Evolutionary conservation across 1,140 invertebrate genomes (phyloP).

Genomic region (Hermatobates lingyangjiaoensis): DNA sequence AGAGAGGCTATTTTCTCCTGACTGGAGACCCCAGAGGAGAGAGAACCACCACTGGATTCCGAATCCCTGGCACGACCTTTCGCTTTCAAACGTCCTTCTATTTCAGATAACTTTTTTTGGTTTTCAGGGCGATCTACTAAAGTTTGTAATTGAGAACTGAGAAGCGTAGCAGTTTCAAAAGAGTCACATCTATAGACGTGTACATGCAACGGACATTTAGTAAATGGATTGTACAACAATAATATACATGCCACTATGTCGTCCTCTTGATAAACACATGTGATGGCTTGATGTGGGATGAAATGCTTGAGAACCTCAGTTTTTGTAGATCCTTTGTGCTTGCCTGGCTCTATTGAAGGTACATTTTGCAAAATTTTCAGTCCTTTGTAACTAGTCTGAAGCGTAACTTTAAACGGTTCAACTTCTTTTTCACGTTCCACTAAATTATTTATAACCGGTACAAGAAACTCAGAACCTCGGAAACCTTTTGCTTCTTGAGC

Average conservation of each 20-base stretch:
- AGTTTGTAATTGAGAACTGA: conserved; percentile 61
- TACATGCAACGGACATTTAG: conserved; percentile 71
- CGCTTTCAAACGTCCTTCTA: conserved; percentile 38
- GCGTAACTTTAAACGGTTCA: conserved; percentile 76
- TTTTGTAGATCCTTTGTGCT: conserved; percentile 21
- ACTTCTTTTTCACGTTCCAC: conserved; percentile 63
- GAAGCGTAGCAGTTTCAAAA: conserved; percentile 69
- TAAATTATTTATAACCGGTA: conserved; percentile 66
- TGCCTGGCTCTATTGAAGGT: conserved; percentile 14
- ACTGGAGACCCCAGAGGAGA: conserved; percentile 3
- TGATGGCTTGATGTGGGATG: conserved; percentile 82
- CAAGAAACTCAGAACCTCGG: conserved; percentile 55
- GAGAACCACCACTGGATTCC: conserved; percentile 35
- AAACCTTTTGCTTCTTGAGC: conserved; percentile 84
- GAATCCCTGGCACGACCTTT: conserved; percentile 46
- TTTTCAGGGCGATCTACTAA: conserved; percentile 70
- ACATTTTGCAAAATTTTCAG: conserved; percentile 75
- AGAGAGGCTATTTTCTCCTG: conserved; percentile 37
- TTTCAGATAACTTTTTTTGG: conserved; percentile 62
- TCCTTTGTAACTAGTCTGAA: conserved; percentile 78
- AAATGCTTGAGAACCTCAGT: conserved; percentile 69
- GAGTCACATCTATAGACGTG: conserved; percentile 92
- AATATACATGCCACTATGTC: conserved; percentile 82
- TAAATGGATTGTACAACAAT: conserved; percentile 76
- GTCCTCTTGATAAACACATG: conserved; percentile 66